Conservation (phyloP, 2,113 vertebrate genomes). For the Tympanuchus pallidicinctus region DNA sequence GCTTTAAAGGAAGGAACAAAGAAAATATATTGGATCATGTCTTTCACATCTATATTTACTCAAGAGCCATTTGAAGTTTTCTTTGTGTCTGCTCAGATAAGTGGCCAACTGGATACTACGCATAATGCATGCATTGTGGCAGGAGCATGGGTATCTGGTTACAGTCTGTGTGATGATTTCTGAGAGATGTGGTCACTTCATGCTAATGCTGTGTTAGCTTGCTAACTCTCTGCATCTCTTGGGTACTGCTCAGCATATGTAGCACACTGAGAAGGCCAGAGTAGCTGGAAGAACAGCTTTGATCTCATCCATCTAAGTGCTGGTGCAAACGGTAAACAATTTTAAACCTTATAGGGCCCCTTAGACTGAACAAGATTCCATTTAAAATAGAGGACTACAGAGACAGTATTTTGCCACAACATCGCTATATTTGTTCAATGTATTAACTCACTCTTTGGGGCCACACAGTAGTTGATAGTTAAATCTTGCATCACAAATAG, state of each 20-base stretch:
- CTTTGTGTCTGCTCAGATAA: neutral
- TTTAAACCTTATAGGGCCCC: neutral
- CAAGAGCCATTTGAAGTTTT: constrained; percentile 19
- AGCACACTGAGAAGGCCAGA: neutral
- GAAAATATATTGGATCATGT: neutral
- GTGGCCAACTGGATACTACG: neutral
- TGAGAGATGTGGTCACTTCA: neutral
- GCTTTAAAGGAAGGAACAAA: constrained; percentile 33
- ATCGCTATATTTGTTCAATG: neutral
- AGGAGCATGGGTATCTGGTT: neutral
- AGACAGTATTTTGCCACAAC: neutral
- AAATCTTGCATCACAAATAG: constrained; percentile 12
- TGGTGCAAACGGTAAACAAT: neutral
- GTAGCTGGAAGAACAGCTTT: neutral
- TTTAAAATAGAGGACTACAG: neutral
- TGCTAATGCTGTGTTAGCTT: neutral
- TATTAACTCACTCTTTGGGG: neutral
- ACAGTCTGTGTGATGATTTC: neutral
- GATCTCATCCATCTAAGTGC: neutral
- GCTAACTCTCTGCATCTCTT: neutral
- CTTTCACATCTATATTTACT: constrained; percentile 8
- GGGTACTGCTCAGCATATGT: neutral
- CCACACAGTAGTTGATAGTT: constrained; percentile 29
- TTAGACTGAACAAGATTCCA: neutral
- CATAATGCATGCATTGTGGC: neutral